These are phyloP conservation scores for Remorina albescens DNA, from an alignment of 2,797 vertebrate genomes.

Conservation along the genomic window DNA sequence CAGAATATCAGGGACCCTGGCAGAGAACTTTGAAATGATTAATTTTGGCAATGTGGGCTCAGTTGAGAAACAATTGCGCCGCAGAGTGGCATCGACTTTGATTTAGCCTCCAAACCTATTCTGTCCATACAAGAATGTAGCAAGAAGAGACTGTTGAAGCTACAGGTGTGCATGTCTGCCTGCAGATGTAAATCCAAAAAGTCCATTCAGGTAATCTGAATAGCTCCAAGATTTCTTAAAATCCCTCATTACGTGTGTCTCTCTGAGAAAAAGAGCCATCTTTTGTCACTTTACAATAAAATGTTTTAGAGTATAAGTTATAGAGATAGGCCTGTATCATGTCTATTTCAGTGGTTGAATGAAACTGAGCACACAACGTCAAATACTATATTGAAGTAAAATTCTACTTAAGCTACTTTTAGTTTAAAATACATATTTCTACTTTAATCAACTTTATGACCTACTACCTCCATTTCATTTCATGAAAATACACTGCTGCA, in stretches of 20 bases:
- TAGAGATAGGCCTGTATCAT: not conserved
- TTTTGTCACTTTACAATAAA: not conserved
- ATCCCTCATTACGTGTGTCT: not conserved
- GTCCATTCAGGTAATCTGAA: not conserved
- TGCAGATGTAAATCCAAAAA: not conserved
- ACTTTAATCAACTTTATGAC: too few relatives aligned
- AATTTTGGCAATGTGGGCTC: conserved; percentile 39
- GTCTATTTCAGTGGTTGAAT: not conserved
- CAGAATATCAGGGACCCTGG: conserved; percentile 16
- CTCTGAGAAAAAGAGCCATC: not conserved
- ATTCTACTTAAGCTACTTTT: not conserved
- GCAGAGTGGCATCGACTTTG: conserved; percentile 52
- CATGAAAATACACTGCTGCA: too few relatives aligned
- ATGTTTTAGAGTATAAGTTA: not conserved
- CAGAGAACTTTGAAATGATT: conserved; percentile 27
- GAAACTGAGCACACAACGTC: not conserved
- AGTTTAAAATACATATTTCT: not conserved
- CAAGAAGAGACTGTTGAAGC: not conserved
- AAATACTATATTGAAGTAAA: not conserved
- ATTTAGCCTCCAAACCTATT: conserved; percentile 24
- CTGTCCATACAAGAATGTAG: not conserved
- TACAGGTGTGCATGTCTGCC: not conserved
- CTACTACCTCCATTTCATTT: too few relatives aligned
- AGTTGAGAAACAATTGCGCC: conserved; percentile 43
- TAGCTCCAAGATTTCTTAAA: not conserved